Evolutionary conservation across 2,113 vertebrate genomes (phyloP).

Genomic region (Centropus unirufus): DNA sequence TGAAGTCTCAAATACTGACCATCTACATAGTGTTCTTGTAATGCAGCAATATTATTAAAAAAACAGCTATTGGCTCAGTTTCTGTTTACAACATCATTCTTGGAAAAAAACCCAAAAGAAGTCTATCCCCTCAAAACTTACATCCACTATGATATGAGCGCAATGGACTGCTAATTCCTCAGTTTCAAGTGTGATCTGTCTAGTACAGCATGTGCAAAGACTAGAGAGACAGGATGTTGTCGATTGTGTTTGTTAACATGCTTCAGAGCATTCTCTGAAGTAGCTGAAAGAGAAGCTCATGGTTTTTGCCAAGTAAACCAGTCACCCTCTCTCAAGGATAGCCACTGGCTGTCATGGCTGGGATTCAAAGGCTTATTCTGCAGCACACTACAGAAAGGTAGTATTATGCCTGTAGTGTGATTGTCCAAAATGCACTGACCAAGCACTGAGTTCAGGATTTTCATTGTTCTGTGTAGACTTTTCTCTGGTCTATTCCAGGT

Average conservation of each 20-base stretch:
- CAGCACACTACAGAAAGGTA: neutral
- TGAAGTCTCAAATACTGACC: neutral
- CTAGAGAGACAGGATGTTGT: too few species aligned
- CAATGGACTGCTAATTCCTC: too few species aligned
- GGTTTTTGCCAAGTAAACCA: neutral
- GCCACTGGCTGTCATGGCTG: neutral
- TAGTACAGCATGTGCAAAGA: too few species aligned
- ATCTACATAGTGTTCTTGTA: neutral
- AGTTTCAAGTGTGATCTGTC: too few species aligned
- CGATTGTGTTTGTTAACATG: too few species aligned
- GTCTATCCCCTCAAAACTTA: neutral
- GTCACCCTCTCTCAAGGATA: neutral
- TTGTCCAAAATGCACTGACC: neutral
- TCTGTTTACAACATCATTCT: neutral
- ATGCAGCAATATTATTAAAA: neutral
- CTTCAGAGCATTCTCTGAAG: too few species aligned
- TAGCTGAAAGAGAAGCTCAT: too few species aligned
- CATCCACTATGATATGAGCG: neutral
- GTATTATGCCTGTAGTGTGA: neutral
- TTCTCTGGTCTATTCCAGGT: neutral
- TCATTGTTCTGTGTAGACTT: neutral
- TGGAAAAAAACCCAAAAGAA: neutral
- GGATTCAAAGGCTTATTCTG: neutral
- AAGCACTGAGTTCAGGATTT: neutral
- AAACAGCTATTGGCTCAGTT: neutral